Conservation (phyloP, 2,888 invertebrate genomes). For the Andrena hattorfiana region DNA sequence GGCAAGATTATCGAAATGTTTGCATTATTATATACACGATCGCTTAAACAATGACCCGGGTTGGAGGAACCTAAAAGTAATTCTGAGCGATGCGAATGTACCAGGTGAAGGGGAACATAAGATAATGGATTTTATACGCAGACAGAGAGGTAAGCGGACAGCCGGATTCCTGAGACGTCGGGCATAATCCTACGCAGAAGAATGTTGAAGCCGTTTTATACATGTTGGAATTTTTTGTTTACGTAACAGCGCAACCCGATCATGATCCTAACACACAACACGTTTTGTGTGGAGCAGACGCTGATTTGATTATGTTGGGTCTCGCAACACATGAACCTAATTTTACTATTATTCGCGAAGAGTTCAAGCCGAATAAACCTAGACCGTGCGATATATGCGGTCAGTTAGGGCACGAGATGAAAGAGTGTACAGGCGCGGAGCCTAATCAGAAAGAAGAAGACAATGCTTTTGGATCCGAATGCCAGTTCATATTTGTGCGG, state of each 20-base stretch:
- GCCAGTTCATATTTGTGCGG: constrained; percentile 97
- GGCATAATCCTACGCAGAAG: not conserved
- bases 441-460: constrained; percentile 87
- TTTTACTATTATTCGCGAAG: constrained; percentile 99
- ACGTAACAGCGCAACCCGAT: constrained; percentile 91
- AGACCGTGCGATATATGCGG: constrained; percentile 98
- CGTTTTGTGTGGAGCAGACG: constrained; percentile 99
- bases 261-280: constrained; percentile 99
- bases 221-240: constrained; percentile 20
- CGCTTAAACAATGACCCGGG: constrained; percentile 97
- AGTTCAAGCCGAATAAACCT: constrained; percentile 99
- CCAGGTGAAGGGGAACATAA: constrained; percentile 99
- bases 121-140: constrained; percentile 99
- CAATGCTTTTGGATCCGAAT: constrained; percentile 90
- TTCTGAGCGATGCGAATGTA: constrained; percentile 99
- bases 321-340: constrained; percentile 99
- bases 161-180: not conserved
- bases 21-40: constrained; percentile 95
- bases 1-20: constrained; percentile 94
- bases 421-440: constrained; percentile 94
- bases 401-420: constrained; percentile 96
- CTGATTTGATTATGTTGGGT: constrained; percentile 99
- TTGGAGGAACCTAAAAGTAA: constrained; percentile 97
- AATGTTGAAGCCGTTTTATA: constrained; percentile 8
- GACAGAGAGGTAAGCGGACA: constrained; percentile 90